Evolutionary conservation across 2,113 vertebrate species (phyloP).

Genomic region (Scartelaos histophorus): DNA sequence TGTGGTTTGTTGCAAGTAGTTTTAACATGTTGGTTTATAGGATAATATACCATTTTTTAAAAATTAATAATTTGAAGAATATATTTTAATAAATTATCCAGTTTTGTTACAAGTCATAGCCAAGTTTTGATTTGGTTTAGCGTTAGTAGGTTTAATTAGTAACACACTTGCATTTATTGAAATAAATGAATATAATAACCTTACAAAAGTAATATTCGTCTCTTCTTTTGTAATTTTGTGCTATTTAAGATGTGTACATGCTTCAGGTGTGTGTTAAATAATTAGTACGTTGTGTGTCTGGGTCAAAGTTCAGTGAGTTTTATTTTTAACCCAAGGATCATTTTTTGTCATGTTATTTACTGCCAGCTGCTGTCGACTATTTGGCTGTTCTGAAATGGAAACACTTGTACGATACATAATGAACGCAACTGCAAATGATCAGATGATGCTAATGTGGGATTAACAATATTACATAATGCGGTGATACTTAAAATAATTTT

Average conservation of each 20-base stretch:
- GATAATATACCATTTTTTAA: background rate
- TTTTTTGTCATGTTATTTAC: background rate
- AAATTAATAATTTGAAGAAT: background rate
- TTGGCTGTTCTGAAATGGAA: background rate
- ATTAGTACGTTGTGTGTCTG: background rate
- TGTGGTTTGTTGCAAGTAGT: background rate
- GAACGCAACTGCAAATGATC: background rate
- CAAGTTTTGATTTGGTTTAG: background rate
- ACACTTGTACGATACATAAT: background rate
- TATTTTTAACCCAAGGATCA: slow-evolving; percentile 34
- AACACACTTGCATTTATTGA: too few relatives aligned
- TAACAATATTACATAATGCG: too few relatives aligned
- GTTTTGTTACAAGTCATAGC: background rate
- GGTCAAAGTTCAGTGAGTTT: slow-evolving; percentile 27
- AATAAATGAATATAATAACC: too few relatives aligned
- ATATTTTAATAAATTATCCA: background rate
- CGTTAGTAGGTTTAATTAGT: background rate
- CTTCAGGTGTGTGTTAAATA: background rate
- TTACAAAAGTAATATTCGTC: background rate
- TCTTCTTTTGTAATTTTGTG: too few relatives aligned
- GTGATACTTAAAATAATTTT: too few relatives aligned
- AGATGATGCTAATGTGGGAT: too few relatives aligned
- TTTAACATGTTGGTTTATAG: background rate
- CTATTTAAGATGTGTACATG: background rate
- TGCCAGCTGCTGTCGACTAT: background rate